A percentile compares a stretch with the other conserved stretches of the same genome.
Conservation (phyloP, 2,888 invertebrate genomes). For the Oegoconia quadripuncta region DNA sequence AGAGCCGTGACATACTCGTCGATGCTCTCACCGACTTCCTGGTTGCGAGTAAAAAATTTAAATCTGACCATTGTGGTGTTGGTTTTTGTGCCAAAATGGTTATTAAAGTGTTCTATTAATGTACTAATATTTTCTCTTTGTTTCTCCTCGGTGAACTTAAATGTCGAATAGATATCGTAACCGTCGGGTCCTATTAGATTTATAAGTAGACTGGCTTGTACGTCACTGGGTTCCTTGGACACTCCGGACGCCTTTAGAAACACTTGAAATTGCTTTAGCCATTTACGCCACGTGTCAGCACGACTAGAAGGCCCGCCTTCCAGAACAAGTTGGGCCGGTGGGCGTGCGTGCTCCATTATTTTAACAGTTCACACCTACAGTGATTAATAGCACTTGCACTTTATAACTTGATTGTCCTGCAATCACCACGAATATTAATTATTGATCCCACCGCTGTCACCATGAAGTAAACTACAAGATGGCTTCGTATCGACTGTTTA, state of each 20-base stretch:
- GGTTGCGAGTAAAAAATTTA: constrained; percentile 23
- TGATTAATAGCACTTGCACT: too few species aligned
- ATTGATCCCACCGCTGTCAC: too few species aligned
- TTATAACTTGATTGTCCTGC: too few species aligned
- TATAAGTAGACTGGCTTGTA: constrained; percentile 19
- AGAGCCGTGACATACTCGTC: constrained; percentile 24
- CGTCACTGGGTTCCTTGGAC: constrained; percentile 3
- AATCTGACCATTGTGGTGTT: constrained; percentile 19
- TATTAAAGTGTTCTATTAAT: constrained; percentile 19
- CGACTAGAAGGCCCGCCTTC: constrained; percentile 7
- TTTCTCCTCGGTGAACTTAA: constrained; percentile 15
- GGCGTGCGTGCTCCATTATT: constrained; percentile 11
- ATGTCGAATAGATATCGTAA: constrained; percentile 20
- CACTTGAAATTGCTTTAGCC: constrained; percentile 7
- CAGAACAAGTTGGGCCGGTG: constrained; percentile 6
- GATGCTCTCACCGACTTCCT: constrained; percentile 21
- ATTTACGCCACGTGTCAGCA: constrained; percentile 10
- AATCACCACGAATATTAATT: too few species aligned
- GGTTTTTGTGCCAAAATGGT: constrained; percentile 22
- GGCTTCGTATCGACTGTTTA: too few species aligned
- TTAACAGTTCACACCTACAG: too few species aligned
- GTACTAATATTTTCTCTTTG: constrained; percentile 15
- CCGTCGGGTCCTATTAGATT: constrained; percentile 25
- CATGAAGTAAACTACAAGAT: too few species aligned
- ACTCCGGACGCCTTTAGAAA: constrained; percentile 12